Base-by-base conservation (phyloP, 2,888 invertebrate genomes). In the Thalpophila matura region DNA sequence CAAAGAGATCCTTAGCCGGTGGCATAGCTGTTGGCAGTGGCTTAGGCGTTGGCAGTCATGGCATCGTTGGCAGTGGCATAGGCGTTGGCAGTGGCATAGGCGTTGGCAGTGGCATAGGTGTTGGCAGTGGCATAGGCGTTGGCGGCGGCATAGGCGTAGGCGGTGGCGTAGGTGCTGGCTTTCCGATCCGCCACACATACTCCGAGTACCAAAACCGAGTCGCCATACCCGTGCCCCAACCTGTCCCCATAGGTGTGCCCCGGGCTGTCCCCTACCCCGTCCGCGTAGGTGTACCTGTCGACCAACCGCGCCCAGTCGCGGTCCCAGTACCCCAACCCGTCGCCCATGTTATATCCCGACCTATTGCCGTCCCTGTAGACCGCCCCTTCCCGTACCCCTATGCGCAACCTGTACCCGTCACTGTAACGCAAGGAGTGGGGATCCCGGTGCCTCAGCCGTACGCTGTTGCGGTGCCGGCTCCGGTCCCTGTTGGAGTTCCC, bases 371-470 rank as follows among this genome's bases (percentile, higher is more conserved):
- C 1, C 91, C 95, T 2, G 89, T 96, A 0, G 95, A 96, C 45
- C 90, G 96, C 62, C 96, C 96, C 1, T 95, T 95, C 57, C 95
- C 96, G 3, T 95, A 95, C 26, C 93, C 95, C 0, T 91, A 96
- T 0, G 91, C 96, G 10, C 95, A 95, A 54, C 95, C 95, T 0
- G 92, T 95, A 1, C 95, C 95, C 0, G 93, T 95, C 0, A 89
- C 93, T 1, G 85, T 95, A 0, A 95, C 95, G 0, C 95, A 95
- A 76, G 93, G 93, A 0, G 91, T 96, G 0, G 92, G 93, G 1
- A 93, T 95, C 33, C 95, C 95, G 1, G 95, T 96, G 0, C 95
- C 96, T 0, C 95, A 95, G 57, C 95, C 96, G 9, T 94, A 95
- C 38, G 88, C 90, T 1, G 95, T 93, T 55, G 89, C 84, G 45